Evolutionary conservation across 1,140 invertebrate genomes (phyloP).

Genomic region (Papilio polytes): DNA sequence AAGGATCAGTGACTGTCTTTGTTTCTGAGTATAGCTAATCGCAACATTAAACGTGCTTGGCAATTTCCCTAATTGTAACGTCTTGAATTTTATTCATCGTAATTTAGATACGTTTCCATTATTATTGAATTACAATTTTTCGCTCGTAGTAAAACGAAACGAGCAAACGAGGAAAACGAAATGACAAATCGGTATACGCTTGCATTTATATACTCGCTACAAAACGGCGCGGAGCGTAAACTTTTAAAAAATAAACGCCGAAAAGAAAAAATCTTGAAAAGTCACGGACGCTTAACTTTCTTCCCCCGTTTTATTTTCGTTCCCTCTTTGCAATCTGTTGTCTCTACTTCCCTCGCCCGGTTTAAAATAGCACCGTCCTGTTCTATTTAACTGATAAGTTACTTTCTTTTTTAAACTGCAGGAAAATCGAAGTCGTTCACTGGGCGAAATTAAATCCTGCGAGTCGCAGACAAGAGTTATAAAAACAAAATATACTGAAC

Average conservation of each 20-base stretch:
- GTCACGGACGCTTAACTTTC: constrained; percentile 84
- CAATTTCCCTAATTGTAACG: neutral
- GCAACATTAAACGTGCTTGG: too few species aligned
- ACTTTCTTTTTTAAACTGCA: constrained; percentile 82
- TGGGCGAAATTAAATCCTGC: constrained; percentile 78
- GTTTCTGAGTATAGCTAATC: neutral
- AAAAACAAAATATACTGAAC: constrained; percentile 75
- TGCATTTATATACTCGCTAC: constrained; percentile 67
- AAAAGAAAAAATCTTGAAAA: constrained; percentile 80
- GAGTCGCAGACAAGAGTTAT: constrained; percentile 76
- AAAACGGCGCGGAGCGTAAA: constrained; percentile 68
- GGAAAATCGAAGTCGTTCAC: constrained; percentile 78
- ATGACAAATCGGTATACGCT: constrained; percentile 72
- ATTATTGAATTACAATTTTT: constrained; percentile 48
- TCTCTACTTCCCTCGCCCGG: constrained; percentile 52
- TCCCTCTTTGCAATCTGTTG: constrained; percentile 69
- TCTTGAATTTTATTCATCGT: neutral
- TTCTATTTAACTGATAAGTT: constrained; percentile 80
- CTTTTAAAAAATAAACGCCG: constrained; percentile 81
- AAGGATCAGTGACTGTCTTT: neutral
- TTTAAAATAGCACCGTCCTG: constrained; percentile 57
- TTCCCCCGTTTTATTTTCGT: constrained; percentile 83
- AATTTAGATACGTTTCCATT: neutral
- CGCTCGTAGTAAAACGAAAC: constrained; percentile 49
- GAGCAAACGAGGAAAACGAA: constrained; percentile 65